Evolutionary conservation across 2,888 invertebrate species (phyloP).

Genomic region (Coleophora deauratella): DNA sequence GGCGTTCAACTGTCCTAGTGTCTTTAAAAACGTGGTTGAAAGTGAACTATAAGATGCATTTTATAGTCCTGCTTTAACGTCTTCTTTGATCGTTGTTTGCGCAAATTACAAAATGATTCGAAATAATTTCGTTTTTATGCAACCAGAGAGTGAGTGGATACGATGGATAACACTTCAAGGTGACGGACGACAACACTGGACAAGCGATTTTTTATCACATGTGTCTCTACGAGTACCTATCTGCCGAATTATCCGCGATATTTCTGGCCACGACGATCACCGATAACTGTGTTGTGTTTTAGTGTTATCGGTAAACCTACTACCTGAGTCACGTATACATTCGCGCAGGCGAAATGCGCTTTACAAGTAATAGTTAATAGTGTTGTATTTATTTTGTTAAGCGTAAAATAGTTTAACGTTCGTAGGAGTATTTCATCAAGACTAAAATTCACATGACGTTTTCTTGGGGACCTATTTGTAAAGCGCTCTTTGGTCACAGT

Average conservation of each 20-base stretch:
- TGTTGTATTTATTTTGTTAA: not conserved
- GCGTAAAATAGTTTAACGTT: no score
- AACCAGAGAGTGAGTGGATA: no score
- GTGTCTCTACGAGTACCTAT: no score
- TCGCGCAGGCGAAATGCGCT: constrained; percentile 32
- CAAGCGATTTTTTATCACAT: constrained; percentile 38
- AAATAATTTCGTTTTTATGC: not conserved
- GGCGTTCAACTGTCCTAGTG: no score
- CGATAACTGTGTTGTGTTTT: constrained; percentile 60
- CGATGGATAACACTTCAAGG: constrained; percentile 52
- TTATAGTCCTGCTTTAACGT: no score
- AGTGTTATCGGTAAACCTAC: constrained; percentile 48
- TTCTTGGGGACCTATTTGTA: not conserved
- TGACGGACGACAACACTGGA: constrained; percentile 26
- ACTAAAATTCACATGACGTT: no score
- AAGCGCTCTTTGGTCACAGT: constrained; percentile 27
- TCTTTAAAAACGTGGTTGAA: no score
- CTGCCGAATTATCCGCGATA: constrained; percentile 41
- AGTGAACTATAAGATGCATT: no score
- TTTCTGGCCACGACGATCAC: constrained; percentile 44
- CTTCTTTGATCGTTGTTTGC: no score
- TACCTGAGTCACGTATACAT: constrained; percentile 70
- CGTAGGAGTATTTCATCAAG: no score
- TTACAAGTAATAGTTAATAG: not conserved
- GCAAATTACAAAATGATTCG: not conserved